A percentile compares a stretch with the other conserved stretches of the same genome.
phyloP scores from a whole-genome alignment of 2,113 vertebrate genomes.

The Blennius ocellaris region DNA sequence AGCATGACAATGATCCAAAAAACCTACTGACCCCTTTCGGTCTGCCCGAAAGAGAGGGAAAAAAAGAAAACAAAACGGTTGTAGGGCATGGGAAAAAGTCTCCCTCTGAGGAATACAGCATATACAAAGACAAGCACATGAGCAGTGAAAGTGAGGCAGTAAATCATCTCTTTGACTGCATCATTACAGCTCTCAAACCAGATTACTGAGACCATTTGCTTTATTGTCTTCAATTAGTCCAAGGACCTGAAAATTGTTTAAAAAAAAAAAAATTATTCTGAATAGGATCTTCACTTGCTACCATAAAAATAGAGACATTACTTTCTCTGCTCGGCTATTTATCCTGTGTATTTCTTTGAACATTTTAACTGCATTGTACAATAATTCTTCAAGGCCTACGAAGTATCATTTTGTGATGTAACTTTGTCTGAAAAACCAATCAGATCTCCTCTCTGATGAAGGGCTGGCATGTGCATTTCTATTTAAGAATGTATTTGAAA shows the following conservation, averaged over 20 bases:
- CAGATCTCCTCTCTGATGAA: too few species aligned
- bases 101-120: background rate
- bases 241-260: background rate
- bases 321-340: background rate
- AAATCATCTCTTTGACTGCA: background rate
- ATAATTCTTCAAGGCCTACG: too few species aligned
- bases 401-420: too few species aligned
- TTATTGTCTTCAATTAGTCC: background rate
- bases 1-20: conserved; percentile 54
- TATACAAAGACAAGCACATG: conserved; percentile 1
- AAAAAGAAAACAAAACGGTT: conserved; percentile 2
- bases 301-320: background rate
- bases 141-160: background rate
- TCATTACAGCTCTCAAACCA: background rate
- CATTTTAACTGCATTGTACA: background rate
- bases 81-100: conserved; percentile 27
- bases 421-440: too few species aligned
- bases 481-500: too few species aligned
- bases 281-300: background rate
- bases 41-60: background rate
- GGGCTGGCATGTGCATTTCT: too few species aligned
- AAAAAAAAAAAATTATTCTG: background rate
- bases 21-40: conserved; percentile 42
- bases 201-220: background rate
- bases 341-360: background rate